phyloP scores from a whole-genome alignment of 2,888 invertebrate species.

The Stegana nigrithorax region DNA sequence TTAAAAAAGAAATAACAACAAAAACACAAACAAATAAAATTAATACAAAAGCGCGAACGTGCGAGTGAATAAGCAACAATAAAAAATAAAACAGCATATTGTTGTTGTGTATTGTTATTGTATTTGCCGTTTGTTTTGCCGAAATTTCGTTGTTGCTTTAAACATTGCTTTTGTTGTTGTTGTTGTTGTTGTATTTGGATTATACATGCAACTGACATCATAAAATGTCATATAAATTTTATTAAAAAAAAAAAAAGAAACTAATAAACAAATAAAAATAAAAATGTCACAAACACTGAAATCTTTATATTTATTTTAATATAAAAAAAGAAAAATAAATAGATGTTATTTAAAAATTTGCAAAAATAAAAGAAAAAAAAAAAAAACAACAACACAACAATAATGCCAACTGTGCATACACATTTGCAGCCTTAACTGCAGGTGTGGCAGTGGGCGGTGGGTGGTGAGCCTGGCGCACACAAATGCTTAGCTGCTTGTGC shows the following conservation, averaged over 20 bases:
- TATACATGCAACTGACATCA: slow-evolving; percentile 27
- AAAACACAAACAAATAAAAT: slow-evolving; percentile 35
- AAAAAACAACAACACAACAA: slow-evolving; percentile 3
- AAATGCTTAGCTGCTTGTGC: too few species aligned
- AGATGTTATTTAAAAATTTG: too few species aligned
- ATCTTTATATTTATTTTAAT: too few species aligned
- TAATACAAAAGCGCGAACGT: slow-evolving; percentile 11
- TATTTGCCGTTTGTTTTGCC: not conserved
- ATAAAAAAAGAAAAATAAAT: too few species aligned
- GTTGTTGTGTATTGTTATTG: not conserved
- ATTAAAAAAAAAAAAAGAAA: slow-evolving; percentile 2
- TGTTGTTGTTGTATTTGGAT: not conserved
- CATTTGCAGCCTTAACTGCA: too few species aligned
- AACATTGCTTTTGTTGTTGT: slow-evolving; percentile 8
- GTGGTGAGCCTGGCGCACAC: too few species aligned
- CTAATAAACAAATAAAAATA: slow-evolving; percentile 20
- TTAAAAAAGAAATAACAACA: slow-evolving; percentile 30
- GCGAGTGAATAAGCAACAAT: slow-evolving; percentile 21
- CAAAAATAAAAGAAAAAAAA: not conserved
- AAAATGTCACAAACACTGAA: too few species aligned
- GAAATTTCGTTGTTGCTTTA: not conserved
- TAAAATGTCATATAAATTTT: not conserved
- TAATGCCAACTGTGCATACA: too few species aligned
- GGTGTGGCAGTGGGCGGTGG: too few species aligned
- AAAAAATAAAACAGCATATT: slow-evolving; percentile 22